A percentile compares a stretch with the other conserved stretches of the same genome.
Evolutionary conservation across 2,888 invertebrate species (phyloP).

Genomic region (Cryptophagus acutangulus): DNA sequence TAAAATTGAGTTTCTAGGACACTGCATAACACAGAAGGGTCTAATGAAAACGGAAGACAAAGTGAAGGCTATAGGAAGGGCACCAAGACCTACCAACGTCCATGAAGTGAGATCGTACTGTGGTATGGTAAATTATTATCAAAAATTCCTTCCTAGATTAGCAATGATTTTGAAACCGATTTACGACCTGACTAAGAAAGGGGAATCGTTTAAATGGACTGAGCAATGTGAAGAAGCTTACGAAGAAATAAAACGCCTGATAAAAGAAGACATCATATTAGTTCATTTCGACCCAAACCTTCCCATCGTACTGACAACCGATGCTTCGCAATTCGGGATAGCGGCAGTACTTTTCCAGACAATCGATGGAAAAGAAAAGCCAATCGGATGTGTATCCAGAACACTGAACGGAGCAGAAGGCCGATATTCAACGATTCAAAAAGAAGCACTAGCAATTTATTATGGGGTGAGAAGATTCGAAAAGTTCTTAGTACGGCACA

Average conservation of each 20-base stretch:
- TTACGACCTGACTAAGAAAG: conserved; percentile 1
- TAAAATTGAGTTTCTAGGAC: conserved; percentile 34
- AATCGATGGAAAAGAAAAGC: background rate
- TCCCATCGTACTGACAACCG: conserved; percentile 9
- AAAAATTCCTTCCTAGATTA: conserved; percentile 1
- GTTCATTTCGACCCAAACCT: conserved; percentile 7
- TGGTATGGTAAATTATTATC: conserved; percentile 7
- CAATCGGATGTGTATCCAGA: conserved; percentile 5
- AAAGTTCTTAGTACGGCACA: conserved; percentile 12
- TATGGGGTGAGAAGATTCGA: conserved; percentile 17
- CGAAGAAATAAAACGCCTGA: conserved; percentile 4
- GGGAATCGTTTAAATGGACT: conserved; percentile 6
- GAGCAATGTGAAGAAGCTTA: conserved; percentile 8
- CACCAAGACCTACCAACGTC: background rate
- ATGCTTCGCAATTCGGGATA: conserved; percentile 9
- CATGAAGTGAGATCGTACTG: conserved; percentile 1
- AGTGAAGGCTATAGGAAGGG: conserved; percentile 3
- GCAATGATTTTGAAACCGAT: conserved; percentile 3
- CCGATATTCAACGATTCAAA: conserved; percentile 7
- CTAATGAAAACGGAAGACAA: background rate
- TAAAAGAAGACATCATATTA: conserved; percentile 1
- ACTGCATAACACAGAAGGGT: conserved; percentile 28
- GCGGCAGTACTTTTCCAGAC: conserved; percentile 7
- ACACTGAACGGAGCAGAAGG: background rate
- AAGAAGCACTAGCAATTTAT: conserved; percentile 35